Evolutionary conservation across 1,140 invertebrate genomes (phyloP).

Genomic region (silkworm (Bombyx mori)): DNA sequence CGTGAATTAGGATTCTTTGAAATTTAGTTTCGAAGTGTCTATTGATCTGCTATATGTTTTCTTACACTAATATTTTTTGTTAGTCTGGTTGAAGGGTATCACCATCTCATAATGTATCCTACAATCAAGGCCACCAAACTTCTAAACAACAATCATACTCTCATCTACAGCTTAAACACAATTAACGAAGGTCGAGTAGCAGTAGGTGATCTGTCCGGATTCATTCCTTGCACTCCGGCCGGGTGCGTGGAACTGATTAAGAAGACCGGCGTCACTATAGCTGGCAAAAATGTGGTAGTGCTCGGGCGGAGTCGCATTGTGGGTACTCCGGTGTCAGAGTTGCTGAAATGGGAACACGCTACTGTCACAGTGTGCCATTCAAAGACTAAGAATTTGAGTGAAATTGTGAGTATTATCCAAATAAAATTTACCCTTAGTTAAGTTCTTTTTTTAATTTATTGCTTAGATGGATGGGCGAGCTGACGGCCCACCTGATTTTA

Average conservation of each 20-base stretch:
- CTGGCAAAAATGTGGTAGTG: constrained; percentile 92
- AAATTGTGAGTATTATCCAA: constrained; percentile 74
- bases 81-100: too few species aligned
- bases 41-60: too few species aligned
- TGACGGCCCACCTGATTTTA: too few species aligned
- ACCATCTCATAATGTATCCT: too few species aligned
- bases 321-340: constrained; percentile 93
- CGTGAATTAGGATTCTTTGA: too few species aligned
- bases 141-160: neutral
- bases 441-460: too few species aligned
- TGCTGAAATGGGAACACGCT: constrained; percentile 96
- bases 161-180: constrained; percentile 81
- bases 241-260: constrained; percentile 95
- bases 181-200: constrained; percentile 92
- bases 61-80: too few species aligned
- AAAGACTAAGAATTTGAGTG: constrained; percentile 87
- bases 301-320: constrained; percentile 98
- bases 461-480: too few species aligned
- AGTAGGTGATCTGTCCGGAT: constrained; percentile 87
- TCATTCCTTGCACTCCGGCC: constrained; percentile 94
- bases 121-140: too few species aligned
- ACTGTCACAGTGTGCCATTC: constrained; percentile 98
- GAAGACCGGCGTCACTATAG: constrained; percentile 82
- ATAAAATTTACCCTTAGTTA: too few species aligned
- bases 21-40: too few species aligned